Conservation (phyloP, 2,888 invertebrate genomes). For the Plemyria rubiginata region DNA sequence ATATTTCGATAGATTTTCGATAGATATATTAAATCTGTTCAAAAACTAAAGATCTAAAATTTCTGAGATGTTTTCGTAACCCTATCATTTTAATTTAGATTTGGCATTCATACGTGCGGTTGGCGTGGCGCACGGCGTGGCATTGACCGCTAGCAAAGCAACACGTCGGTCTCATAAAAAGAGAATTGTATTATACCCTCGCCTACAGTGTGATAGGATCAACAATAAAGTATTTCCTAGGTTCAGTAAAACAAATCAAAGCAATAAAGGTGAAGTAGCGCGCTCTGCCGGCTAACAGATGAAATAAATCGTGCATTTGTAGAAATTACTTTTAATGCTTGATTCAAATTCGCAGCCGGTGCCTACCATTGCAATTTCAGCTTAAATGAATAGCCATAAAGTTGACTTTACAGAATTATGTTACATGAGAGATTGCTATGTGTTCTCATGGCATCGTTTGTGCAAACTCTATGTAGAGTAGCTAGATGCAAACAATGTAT, state of each 20-base stretch:
- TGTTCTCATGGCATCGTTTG: constrained; percentile 15
- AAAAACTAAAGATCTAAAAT: too few species aligned
- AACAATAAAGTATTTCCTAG: constrained; percentile 26
- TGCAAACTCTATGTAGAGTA: constrained; percentile 1
- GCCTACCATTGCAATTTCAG: background rate
- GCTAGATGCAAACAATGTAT: background rate
- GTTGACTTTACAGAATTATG: constrained; percentile 2
- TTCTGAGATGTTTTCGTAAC: too few species aligned
- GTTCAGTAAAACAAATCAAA: constrained; percentile 27
- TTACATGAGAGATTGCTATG: constrained; percentile 4
- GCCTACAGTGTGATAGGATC: constrained; percentile 22
- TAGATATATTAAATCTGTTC: too few species aligned
- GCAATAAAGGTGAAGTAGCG: constrained; percentile 30
- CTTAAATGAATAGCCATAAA: background rate
- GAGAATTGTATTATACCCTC: constrained; percentile 1
- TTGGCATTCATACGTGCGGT: too few species aligned
- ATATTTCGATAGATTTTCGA: background rate
- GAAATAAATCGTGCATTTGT: constrained; percentile 30
- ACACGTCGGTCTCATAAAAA: constrained; percentile 11
- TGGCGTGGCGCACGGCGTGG: background rate
- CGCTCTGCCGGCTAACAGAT: constrained; percentile 21
- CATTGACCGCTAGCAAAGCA: constrained; percentile 1
- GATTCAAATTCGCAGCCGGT: constrained; percentile 20
- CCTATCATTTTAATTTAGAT: too few species aligned
- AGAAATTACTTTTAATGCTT: constrained; percentile 32